Base-by-base conservation (phyloP, 1,140 invertebrate genomes). In the Aphaenogaster rudis region DNA sequence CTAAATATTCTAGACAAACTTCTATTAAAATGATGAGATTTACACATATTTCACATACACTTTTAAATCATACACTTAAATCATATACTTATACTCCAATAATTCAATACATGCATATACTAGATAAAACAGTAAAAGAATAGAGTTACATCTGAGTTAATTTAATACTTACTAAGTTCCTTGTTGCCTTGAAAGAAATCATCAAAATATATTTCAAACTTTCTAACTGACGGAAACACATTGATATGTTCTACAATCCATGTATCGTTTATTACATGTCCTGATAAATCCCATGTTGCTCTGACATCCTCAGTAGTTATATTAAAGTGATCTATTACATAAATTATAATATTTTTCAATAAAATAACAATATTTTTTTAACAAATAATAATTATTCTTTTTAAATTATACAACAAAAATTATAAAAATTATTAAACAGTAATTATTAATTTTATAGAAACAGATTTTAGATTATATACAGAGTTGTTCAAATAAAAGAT, bases 231-330 rank as follows among this genome's bases (percentile, higher is more conserved):
- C 7, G 61, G 17, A 39, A 6, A 1, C 1, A 0, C 6, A 17
- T 3, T 3, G 28, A 45, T 8, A 33, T 45, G 13, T 28, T 76
- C 54, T 45, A 63, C 15, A 63, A 17, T 63, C 54, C n/a, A 48
- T 33, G 21, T 78, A 63, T 78, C 76, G 28, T 78, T 63, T 48
- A 15, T 2, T 78, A 78, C 57, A 13, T 15, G 21, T 7, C 76
- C 54, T 48, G n/a, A 33, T 63, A 63, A 36, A 78, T 63, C 39
- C 21, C 21, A 33, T 17, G 39, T 28, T 63, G 0, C 4, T 63
- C 9, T 48, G 33, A 59, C 0, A 42, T 57, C 17, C 15, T 39
- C 74, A 9, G 6, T 0, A 4, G n/a, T 77, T 21, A 45, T 0
- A 61, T 61, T 61, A 6, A 28, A 61, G 13, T 6, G 1, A 28